These are phyloP conservation scores for Coecobrya sp. DNA, from an alignment of 2,888 invertebrate species.

Conservation along the genomic window DNA sequence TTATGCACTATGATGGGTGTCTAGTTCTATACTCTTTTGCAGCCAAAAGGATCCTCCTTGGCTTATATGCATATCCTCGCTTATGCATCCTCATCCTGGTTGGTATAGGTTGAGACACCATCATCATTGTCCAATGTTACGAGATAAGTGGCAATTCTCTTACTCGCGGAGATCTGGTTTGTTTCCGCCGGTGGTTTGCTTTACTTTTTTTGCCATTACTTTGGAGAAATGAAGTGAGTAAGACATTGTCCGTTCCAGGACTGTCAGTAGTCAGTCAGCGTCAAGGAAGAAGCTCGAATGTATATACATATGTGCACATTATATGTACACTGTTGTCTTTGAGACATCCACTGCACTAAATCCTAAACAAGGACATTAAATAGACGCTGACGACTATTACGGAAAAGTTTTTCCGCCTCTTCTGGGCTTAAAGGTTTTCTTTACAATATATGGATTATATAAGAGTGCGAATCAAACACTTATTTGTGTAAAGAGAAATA, in stretches of 20 bases:
- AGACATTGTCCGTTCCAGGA: slow-evolving; percentile 67
- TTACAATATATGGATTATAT: neutral
- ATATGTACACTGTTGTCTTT: slow-evolving; percentile 14
- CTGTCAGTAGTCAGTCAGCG: slow-evolving; percentile 69
- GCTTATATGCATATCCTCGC: too few relatives aligned
- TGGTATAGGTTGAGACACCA: neutral
- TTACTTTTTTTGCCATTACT: slow-evolving; percentile 6
- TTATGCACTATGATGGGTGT: slow-evolving; percentile 23
- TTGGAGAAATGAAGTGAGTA: slow-evolving; percentile 49
- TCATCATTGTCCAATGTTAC: slow-evolving; percentile 36
- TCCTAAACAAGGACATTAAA: slow-evolving; percentile 51
- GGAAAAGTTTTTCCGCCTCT: neutral
- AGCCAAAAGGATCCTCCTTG: neutral
- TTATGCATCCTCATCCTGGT: neutral
- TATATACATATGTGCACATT: neutral
- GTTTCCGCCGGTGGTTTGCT: neutral
- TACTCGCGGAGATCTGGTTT: neutral
- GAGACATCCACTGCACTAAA: neutral
- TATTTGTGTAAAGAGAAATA: neutral
- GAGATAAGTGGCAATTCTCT: slow-evolving; percentile 29
- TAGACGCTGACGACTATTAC: slow-evolving; percentile 9
- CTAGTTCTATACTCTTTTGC: neutral
- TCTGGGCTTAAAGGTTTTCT: neutral
- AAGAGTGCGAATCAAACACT: neutral
- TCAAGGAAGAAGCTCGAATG: slow-evolving; percentile 6